Conservation (phyloP, 2,888 invertebrate species). For the Drosophila sordidula region DNA sequence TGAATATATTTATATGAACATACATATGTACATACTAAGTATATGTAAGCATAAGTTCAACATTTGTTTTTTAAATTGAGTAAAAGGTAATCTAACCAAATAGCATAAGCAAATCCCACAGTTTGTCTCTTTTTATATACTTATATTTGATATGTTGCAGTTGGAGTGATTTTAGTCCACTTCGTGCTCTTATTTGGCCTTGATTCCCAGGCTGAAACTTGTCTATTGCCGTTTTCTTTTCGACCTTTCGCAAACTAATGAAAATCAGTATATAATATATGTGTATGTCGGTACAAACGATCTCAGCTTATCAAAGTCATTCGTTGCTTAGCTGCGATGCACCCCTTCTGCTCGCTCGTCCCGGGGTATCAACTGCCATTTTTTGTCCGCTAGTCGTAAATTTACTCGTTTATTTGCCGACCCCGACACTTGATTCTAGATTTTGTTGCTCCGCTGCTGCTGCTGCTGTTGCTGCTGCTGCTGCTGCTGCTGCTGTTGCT, state of each 20-base stretch:
- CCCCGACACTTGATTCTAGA: constrained; percentile 70
- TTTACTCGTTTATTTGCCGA: constrained; percentile 57
- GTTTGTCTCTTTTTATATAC: background rate
- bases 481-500: constrained; percentile 35
- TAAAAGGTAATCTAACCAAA: background rate
- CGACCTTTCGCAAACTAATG: constrained; percentile 7
- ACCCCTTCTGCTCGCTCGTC: background rate
- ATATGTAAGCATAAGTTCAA: constrained; percentile 42
- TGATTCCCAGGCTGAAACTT: constrained; percentile 9
- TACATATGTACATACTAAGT: constrained; percentile 38
- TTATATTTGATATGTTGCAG: background rate
- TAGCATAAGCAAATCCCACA: background rate
- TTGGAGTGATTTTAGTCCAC: background rate
- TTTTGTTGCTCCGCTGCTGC: constrained; percentile 29
- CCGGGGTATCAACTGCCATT: constrained; percentile 6
- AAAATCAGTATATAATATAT: background rate
- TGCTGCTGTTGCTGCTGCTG: constrained; percentile 21
- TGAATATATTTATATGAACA: constrained; percentile 67
- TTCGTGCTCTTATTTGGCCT: background rate
- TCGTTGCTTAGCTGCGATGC: constrained; percentile 22
- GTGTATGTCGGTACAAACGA: constrained; percentile 13
- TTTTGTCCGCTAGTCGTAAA: constrained; percentile 45
- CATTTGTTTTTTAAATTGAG: background rate
- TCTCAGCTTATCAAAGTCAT: constrained; percentile 46
- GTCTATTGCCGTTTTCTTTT: background rate